Evolutionary conservation across 2,888 invertebrate species (phyloP), one percentile per base, ranked within the genome.

Genomic region (Watsonalla cultraria): DNA sequence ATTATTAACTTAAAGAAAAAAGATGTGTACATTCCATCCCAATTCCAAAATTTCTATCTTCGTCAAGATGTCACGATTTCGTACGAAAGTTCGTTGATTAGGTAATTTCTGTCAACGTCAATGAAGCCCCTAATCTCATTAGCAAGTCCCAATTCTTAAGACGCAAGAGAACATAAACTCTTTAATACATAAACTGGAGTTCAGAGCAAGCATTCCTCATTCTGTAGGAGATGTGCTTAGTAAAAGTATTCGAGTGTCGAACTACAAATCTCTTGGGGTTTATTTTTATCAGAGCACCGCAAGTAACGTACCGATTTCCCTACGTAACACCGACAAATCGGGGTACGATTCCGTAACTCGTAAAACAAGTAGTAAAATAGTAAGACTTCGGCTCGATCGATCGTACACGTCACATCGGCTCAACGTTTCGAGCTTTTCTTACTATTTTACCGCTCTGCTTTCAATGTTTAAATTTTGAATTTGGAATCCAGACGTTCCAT

Each of bases 361-460:
- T 84, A 82, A 84, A 84, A 79, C 73, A 75, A 73, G 81, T 66
- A 76, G 79, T 81, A 80, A 78, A 82, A 75, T 69, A 76, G 78
- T 76, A 74, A 42, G 42, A 68, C 68, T 75, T 76, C 77, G 74
- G 70, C 74, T 80, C 74, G 68, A 80, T 84, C 82, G 81, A 84
- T 82, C 78, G 75, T 54, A 39, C 54, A 61, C 66, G 62, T 66
- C 66, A 63, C 59, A 50, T 57, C 60, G 62, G 66, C 72, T 75
- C 73, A 66, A 60, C 65, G 64, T 61, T 59, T 68, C 68, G 53
- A 60, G 59, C 61, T 55, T 57, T 55, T 66, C 61, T 62, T 11
- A 66, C 68, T 68, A 71, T 74, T 77, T 78, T 78, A 78, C 72
- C 69, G 68, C 67, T 65, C 72, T 70, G 68, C 67, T 65, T 70